Conservation (phyloP, 2,888 invertebrate species). For the Masnerella sp. region DNA sequence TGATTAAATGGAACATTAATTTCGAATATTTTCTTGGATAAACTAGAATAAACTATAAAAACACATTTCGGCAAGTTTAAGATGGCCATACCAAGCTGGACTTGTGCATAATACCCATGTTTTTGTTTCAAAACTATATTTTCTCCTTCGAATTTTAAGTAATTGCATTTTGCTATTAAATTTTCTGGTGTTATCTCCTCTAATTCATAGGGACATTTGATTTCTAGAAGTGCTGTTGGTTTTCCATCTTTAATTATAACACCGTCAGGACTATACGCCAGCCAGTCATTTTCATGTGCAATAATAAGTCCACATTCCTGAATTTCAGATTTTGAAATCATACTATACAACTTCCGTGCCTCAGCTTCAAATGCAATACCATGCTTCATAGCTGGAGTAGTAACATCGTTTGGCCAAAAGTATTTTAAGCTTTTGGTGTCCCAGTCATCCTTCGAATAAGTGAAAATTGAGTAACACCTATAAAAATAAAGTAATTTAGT, state of each 20-base stretch:
- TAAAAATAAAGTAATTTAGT: constrained; percentile 5
- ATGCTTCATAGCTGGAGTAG: constrained; percentile 16
- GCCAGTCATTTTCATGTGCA: background rate
- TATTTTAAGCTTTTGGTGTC: constrained; percentile 24
- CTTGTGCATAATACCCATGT: constrained; percentile 15
- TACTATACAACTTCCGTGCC: background rate
- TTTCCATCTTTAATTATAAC: background rate
- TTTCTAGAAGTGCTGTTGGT: background rate
- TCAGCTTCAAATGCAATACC: constrained; percentile 14
- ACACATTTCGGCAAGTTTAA: background rate
- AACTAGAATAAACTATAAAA: constrained; percentile 4
- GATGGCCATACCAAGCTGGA: constrained; percentile 17
- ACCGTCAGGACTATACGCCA: background rate
- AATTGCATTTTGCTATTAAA: constrained; percentile 1
- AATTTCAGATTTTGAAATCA: background rate
- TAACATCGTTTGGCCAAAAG: constrained; percentile 36
- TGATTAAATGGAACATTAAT: background rate
- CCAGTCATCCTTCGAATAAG: constrained; percentile 40
- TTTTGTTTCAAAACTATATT: background rate
- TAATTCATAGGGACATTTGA: constrained; percentile 7
- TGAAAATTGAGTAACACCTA: constrained; percentile 39
- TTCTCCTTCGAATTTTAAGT: background rate
- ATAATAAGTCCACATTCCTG: constrained; percentile 2
- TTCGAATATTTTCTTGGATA: background rate
- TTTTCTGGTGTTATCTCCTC: background rate